These are phyloP conservation scores for Scaptomyza graminum DNA, from an alignment of 1,140 invertebrate species.

Conservation along the genomic window DNA sequence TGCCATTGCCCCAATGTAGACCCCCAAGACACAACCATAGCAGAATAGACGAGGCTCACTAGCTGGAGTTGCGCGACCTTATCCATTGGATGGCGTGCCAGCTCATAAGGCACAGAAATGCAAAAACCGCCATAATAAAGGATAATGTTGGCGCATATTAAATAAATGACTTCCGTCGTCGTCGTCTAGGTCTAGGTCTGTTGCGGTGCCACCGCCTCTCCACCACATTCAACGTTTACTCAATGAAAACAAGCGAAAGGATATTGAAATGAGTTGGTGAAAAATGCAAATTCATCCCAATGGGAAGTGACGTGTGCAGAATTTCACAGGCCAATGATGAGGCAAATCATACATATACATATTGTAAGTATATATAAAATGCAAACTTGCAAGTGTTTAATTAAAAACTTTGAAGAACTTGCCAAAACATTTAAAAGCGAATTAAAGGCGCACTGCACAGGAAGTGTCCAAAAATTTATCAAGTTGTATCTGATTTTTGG, in stretches of 20 bases:
- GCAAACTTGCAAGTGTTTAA: conserved; percentile 54
- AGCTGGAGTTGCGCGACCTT: too few species aligned
- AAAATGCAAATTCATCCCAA: conserved; percentile 79
- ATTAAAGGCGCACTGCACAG: conserved; percentile 67
- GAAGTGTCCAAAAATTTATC: conserved; percentile 44
- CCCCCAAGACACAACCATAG: conserved; percentile 41
- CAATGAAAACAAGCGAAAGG: conserved; percentile 79
- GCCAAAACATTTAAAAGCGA: conserved; percentile 64
- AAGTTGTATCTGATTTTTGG: conserved; percentile 31
- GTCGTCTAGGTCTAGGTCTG: conserved; percentile 57
- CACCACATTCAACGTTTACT: conserved; percentile 53
- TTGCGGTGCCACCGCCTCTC: conserved; percentile 18
- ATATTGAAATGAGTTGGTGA: conserved; percentile 77
- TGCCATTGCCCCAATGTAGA: conserved; percentile 13
- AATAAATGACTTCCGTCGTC: conserved; percentile 77
- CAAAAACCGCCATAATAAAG: conserved; percentile 82
- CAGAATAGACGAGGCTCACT: background rate
- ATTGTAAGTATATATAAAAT: conserved; percentile 1
- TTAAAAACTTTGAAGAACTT: conserved; percentile 63
- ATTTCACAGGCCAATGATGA: conserved; percentile 66
- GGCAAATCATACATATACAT: conserved; percentile 41
- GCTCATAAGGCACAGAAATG: conserved; percentile 79
- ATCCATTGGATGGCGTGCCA: conserved; percentile 55
- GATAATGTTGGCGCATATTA: conserved; percentile 82
- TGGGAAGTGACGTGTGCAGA: conserved; percentile 81